Percentiles rank a stretch among this genome's conserved stretches.
These are phyloP conservation scores for Indri indri DNA, from an alignment of 2,113 vertebrate species.

Conservation along the genomic window DNA sequence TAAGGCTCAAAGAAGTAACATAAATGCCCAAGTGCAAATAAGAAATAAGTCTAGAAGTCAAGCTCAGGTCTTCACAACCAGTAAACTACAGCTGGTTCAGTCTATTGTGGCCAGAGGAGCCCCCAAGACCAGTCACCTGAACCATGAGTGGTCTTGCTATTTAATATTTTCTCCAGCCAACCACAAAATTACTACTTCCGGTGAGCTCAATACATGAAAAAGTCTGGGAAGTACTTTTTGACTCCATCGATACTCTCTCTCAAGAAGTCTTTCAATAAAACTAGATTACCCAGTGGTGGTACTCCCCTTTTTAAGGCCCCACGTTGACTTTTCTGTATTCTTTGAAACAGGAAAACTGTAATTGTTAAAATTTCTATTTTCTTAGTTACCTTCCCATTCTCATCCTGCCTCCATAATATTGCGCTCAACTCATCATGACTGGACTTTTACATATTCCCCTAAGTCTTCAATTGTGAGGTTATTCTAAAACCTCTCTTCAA, in stretches of 20 bases:
- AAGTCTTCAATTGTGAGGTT: neutral
- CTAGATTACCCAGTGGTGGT: neutral
- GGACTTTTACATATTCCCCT: neutral
- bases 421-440: neutral
- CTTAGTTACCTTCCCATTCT: neutral
- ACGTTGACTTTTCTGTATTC: neutral
- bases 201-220: neutral
- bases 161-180: neutral
- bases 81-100: neutral
- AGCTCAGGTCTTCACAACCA: neutral
- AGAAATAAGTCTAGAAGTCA: neutral
- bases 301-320: neutral
- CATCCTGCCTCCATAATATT: neutral
- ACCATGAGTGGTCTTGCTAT: neutral
- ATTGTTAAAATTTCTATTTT: neutral
- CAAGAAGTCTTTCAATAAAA: neutral
- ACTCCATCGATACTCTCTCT: neutral
- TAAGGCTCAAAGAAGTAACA: neutral
- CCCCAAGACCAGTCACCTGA: neutral
- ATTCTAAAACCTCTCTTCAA: neutral
- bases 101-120: neutral
- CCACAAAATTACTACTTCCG: neutral
- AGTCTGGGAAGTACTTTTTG: neutral
- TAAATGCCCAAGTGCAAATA: neutral
- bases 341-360: neutral